Evolutionary conservation across 1,140 invertebrate genomes (phyloP), one percentile per base, ranked within the genome.

Genomic region (Lithobius niger): DNA sequence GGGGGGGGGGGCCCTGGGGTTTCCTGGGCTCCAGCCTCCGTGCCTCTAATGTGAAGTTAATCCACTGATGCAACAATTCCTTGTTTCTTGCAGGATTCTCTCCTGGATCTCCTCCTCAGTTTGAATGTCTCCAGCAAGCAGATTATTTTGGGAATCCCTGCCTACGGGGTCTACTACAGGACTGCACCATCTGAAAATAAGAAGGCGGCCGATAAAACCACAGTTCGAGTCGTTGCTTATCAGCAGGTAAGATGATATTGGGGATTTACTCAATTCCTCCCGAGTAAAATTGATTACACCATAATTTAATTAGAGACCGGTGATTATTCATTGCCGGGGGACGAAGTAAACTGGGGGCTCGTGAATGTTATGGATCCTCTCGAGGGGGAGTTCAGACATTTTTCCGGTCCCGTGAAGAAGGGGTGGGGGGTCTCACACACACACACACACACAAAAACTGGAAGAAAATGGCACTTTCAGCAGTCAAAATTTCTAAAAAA

Each of bases 21-120:
- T 47, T 10, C 21, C 21, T 10, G 6, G 6, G 44, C 44, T 52
- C 10, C 18, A 13, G 18, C 18, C 10, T 40, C 18, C 31, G 10
- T 10, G 10, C 31, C 10, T 40, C 31, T 40, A 40, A 18, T 40
- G 31, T 40, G 10, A 18, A 40, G 31, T 13, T 2, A 44, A 24
- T 42, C 27, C 27, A 1, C 56, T 36, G 50, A n/a, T n/a, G n/a
- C n/a, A n/a, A n/a, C n/a, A n/a, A n/a, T 21, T 16, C 27, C 49
- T 54, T 59, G 56, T 60, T 54, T 42, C 25, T 64, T 69, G 2
- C 65, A 83, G 81, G 84, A 88, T 66, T 85, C 82, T 24, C 70
- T 86, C 25, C 77, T 87, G 27, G 84, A 88, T 67, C 71, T 88
- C 42, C 76, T 83, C 1, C 76, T 74, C 6, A 82, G 82, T 22